phyloP scores from a whole-genome alignment of 2,113 vertebrate species.

The Antechinus stuartii region DNA sequence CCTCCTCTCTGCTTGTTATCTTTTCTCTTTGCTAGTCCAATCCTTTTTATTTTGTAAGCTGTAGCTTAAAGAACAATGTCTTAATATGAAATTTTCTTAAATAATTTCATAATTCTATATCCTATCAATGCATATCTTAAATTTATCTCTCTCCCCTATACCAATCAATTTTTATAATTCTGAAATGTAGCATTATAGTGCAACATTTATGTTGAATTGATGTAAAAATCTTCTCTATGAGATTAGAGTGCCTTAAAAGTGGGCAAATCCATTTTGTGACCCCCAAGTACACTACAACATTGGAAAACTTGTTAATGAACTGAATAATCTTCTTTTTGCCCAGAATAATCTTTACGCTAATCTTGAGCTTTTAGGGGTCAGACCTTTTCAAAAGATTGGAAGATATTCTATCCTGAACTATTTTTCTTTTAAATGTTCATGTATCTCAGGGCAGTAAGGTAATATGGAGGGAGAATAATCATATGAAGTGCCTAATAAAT shows the following conservation, averaged over 20 bases:
- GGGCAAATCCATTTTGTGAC: neutral
- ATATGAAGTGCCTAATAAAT: neutral
- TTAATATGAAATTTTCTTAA: neutral
- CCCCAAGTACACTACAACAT: neutral
- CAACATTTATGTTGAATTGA: neutral
- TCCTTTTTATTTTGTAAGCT: neutral
- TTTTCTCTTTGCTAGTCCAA: neutral
- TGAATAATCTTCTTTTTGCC: neutral
- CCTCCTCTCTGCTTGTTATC: neutral
- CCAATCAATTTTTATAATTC: neutral
- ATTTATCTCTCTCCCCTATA: neutral
- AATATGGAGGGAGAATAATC: neutral
- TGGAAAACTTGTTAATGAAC: neutral
- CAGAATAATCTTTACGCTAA: neutral
- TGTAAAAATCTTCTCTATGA: neutral
- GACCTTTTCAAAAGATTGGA: neutral
- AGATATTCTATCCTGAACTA: neutral
- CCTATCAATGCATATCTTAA: neutral
- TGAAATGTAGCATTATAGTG: neutral
- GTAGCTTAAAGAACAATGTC: neutral
- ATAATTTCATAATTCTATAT: neutral
- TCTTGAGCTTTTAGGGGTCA: neutral
- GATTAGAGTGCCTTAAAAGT: neutral
- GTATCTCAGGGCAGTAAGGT: neutral
- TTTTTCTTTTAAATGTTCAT: neutral